These are phyloP conservation scores for Melanotaenia pygmaea DNA, from an alignment of 2,797 vertebrate species.

Conservation along the genomic window DNA sequence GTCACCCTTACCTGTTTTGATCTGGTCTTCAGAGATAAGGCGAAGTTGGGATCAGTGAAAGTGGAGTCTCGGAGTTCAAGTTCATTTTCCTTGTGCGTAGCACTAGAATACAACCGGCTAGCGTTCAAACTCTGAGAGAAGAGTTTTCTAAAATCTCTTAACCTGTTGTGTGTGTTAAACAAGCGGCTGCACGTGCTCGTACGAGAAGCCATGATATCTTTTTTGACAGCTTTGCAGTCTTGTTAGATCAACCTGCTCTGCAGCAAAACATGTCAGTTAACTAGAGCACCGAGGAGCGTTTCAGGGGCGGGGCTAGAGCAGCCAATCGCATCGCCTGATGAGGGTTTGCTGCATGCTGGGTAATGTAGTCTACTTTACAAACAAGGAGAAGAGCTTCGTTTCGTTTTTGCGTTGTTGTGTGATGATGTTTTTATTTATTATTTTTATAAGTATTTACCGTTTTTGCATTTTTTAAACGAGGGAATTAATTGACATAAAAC, in stretches of 20 bases:
- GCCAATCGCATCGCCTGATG: constrained; percentile 46
- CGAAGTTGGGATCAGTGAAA: constrained; percentile 49
- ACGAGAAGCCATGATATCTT: constrained; percentile 56
- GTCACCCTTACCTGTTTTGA: constrained; percentile 43
- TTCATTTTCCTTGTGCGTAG: constrained; percentile 65
- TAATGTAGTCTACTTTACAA: constrained; percentile 51
- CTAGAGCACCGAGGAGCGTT: too few species aligned
- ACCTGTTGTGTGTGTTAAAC: constrained; percentile 7
- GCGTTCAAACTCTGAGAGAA: background rate
- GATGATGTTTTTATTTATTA: background rate
- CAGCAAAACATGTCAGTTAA: constrained; percentile 18
- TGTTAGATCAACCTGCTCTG: background rate
- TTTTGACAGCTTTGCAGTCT: background rate
- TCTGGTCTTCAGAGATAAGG: constrained; percentile 31
- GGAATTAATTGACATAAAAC: too few species aligned
- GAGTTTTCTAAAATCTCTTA: constrained; percentile 16
- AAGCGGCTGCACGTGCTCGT: constrained; percentile 44
- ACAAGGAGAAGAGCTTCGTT: background rate
- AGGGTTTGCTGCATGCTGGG: constrained; percentile 36
- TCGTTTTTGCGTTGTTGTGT: too few species aligned
- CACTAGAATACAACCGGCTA: constrained; percentile 59
- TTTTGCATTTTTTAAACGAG: too few species aligned
- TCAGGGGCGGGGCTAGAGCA: constrained; percentile 19
- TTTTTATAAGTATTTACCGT: too few species aligned
- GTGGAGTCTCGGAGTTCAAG: constrained; percentile 56